A percentile compares a stretch with the other conserved stretches of the same genome.
Evolutionary conservation across 2,113 vertebrate species (phyloP).

Genomic region (Butorides virescens): DNA sequence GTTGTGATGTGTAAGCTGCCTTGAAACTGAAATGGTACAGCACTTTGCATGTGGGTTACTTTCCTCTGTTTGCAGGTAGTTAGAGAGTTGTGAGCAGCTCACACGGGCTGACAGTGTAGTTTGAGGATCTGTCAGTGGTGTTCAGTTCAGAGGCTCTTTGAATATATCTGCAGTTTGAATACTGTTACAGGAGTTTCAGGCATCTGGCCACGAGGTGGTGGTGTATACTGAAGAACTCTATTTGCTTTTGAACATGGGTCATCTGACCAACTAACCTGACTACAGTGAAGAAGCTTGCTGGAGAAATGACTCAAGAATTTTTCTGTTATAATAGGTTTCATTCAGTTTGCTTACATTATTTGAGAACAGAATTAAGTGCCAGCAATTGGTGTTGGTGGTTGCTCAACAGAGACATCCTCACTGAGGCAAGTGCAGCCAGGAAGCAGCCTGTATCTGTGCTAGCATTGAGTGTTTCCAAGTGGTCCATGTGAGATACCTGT

Average conservation of each 20-base stretch:
- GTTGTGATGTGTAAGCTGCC: not conserved
- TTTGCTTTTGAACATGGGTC: not conserved
- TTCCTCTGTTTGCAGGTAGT: not conserved
- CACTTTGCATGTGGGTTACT: not conserved
- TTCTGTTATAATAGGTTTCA: not conserved
- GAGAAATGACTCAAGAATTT: not conserved
- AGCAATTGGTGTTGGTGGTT: not conserved
- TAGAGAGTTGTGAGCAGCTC: not conserved
- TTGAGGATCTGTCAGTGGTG: not conserved
- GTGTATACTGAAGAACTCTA: not conserved
- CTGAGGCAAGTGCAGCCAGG: not conserved
- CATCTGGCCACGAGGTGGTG: constrained; percentile 54
- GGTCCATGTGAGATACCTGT: not conserved
- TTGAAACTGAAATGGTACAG: not conserved
- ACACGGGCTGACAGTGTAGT: not conserved
- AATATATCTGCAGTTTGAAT: not conserved
- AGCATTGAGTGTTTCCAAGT: accelerated
- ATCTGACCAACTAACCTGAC: not conserved
- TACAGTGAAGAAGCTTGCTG: not conserved
- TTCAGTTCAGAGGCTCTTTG: not conserved
- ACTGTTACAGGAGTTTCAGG: not conserved
- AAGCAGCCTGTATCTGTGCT: not conserved
- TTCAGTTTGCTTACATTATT: not conserved
- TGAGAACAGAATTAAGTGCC: not conserved
- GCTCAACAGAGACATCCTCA: not conserved